phyloP scores from a whole-genome alignment of 1,140 invertebrate genomes.

The Platyscapa corneri region DNA sequence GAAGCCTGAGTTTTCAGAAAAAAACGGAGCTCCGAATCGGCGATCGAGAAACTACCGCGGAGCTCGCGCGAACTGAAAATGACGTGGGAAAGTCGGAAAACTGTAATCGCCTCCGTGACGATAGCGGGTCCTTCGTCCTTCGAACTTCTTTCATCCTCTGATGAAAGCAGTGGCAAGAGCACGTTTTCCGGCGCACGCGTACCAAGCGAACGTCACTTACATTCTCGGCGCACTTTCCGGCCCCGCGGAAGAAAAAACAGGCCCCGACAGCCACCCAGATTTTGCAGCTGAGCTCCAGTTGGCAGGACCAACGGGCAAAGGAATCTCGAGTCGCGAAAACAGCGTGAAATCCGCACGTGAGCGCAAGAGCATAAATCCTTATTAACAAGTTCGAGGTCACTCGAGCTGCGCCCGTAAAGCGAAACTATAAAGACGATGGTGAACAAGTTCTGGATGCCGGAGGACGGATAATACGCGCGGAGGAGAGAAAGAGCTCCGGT shows the following conservation, averaged over 20 bases:
- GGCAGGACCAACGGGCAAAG: background rate
- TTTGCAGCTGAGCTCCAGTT: background rate
- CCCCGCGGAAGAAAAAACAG: too few species aligned
- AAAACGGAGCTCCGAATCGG: background rate
- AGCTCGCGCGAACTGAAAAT: background rate
- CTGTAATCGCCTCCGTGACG: background rate
- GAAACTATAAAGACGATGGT: conserved; percentile 13
- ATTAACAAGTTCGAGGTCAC: conserved; percentile 31
- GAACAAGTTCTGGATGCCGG: conserved; percentile 12
- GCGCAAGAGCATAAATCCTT: conserved; percentile 21
- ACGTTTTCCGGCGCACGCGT: background rate
- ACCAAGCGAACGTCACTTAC: background rate
- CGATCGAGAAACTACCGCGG: background rate
- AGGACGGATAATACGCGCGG: background rate
- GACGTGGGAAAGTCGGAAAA: background rate
- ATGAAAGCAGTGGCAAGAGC: background rate
- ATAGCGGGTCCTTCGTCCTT: background rate
- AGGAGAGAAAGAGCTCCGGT: background rate
- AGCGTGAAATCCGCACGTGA: background rate
- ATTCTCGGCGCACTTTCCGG: background rate
- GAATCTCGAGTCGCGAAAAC: background rate
- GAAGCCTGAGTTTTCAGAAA: too few species aligned
- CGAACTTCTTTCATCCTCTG: background rate
- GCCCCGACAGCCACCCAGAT: background rate
- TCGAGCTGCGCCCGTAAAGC: conserved; percentile 3